phyloP scores from a whole-genome alignment of 2,797 vertebrate genomes.

The Cirrhinus mrigala region DNA sequence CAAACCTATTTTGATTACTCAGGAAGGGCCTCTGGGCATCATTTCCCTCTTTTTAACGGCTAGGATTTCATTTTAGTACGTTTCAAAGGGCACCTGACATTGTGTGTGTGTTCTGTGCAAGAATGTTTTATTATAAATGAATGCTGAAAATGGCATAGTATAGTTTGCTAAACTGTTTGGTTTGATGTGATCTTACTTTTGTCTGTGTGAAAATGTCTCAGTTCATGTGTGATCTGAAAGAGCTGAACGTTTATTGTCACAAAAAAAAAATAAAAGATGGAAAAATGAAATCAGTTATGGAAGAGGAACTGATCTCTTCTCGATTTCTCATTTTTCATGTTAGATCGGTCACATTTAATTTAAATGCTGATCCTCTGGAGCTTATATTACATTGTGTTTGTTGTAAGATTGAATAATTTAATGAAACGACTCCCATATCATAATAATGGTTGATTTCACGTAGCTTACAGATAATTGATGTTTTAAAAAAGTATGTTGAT shows the following conservation, averaged over 20 bases:
- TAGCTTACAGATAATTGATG: not conserved
- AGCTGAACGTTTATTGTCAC: not conserved
- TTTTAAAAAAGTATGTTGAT: not conserved
- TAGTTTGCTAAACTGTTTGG: not conserved
- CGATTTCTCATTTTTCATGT: not conserved
- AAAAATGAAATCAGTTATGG: not conserved
- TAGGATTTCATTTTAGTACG: not conserved
- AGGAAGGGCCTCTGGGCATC: not conserved
- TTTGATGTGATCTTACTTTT: not conserved
- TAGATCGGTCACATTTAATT: not conserved
- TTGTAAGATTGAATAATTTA: not conserved
- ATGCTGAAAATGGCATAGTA: not conserved
- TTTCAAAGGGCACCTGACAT: not conserved
- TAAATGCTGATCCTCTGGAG: not conserved
- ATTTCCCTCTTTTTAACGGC: conserved; percentile 14
- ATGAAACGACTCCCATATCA: not conserved
- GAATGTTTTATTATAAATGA: not conserved
- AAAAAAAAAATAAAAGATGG: not conserved
- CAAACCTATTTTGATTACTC: not conserved
- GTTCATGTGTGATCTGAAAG: not conserved
- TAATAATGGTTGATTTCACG: not conserved
- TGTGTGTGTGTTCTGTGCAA: not conserved
- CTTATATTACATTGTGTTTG: not conserved
- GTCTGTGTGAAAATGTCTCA: not conserved
- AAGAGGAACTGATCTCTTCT: not conserved